Evolutionary conservation across 2,113 vertebrate species (phyloP).

Genomic region (Chelonoidis abingdonii): DNA sequence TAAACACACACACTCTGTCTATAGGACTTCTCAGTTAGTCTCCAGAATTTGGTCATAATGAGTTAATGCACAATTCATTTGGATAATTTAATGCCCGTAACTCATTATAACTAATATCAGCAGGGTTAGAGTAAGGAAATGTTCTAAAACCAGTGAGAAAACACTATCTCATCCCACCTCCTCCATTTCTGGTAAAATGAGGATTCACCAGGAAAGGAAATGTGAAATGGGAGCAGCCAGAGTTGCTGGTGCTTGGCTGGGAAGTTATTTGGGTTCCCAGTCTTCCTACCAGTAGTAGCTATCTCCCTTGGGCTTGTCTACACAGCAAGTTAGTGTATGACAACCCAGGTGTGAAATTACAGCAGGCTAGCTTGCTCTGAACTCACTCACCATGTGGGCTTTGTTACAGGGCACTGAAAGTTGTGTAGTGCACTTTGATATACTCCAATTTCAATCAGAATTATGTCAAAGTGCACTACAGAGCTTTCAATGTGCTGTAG

Average conservation of each 20-base stretch:
- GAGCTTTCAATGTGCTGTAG: too few relatives aligned
- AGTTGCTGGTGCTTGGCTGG: rapidly evolving
- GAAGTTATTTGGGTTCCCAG: background rate
- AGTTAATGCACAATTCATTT: background rate
- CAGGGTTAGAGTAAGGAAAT: background rate
- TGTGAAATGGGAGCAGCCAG: background rate
- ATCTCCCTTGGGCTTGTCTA: too few relatives aligned
- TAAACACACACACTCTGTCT: background rate
- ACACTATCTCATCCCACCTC: background rate
- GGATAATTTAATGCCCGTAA: background rate
- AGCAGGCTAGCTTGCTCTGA: too few relatives aligned
- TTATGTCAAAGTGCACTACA: too few relatives aligned
- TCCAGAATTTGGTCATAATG: background rate
- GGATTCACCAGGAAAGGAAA: background rate
- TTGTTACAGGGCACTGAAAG: too few relatives aligned
- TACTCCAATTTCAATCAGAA: too few relatives aligned
- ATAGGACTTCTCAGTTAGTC: background rate
- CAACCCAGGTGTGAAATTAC: too few relatives aligned
- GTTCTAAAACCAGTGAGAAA: background rate
- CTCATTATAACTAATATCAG: background rate
- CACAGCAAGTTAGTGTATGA: too few relatives aligned
- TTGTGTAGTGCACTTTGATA: too few relatives aligned
- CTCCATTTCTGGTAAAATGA: background rate
- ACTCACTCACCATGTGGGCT: too few relatives aligned
- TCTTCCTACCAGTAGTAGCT: background rate